These are phyloP conservation scores for Pollicipes pollicipes DNA, from an alignment of 1,140 invertebrate species.

Conservation along the genomic window DNA sequence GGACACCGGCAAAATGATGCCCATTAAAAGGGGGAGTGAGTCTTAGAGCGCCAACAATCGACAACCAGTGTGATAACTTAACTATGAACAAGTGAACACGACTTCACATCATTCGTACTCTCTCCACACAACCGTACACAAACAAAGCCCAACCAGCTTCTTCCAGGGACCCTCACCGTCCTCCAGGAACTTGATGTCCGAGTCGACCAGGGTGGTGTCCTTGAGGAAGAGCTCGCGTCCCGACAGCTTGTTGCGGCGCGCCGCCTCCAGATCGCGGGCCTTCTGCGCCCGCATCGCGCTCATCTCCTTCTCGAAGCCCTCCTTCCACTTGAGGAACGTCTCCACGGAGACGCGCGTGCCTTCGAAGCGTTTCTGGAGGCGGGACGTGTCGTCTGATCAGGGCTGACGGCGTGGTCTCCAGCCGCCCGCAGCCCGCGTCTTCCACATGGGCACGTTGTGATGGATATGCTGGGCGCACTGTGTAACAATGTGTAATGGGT, in stretches of 20 bases:
- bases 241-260: slow-evolving; percentile 31
- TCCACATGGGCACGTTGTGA: too few relatives aligned
- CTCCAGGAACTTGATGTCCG: slow-evolving; percentile 85
- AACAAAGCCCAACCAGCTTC: too few relatives aligned
- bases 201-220: slow-evolving; percentile 80
- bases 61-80: too few relatives aligned
- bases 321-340: slow-evolving; percentile 88
- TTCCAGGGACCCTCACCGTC: slow-evolving; percentile 41
- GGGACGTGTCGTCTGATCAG: too few relatives aligned
- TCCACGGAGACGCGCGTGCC: slow-evolving; percentile 88
- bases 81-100: too few relatives aligned
- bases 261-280: slow-evolving; percentile 44
- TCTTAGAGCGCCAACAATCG: background rate
- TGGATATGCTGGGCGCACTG: too few relatives aligned
- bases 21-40: background rate
- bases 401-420: too few relatives aligned
- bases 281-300: slow-evolving; percentile 54
- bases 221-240: slow-evolving; percentile 80
- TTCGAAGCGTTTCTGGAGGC: slow-evolving; percentile 87
- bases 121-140: slow-evolving; percentile 4
- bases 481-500: too few relatives aligned
- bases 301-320: slow-evolving; percentile 78
- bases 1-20: too few relatives aligned
- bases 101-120: background rate
- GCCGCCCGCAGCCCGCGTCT: too few relatives aligned